These are phyloP conservation scores for Drosophila anceps DNA, from an alignment of 2,888 invertebrate genomes.

Conservation along the genomic window DNA sequence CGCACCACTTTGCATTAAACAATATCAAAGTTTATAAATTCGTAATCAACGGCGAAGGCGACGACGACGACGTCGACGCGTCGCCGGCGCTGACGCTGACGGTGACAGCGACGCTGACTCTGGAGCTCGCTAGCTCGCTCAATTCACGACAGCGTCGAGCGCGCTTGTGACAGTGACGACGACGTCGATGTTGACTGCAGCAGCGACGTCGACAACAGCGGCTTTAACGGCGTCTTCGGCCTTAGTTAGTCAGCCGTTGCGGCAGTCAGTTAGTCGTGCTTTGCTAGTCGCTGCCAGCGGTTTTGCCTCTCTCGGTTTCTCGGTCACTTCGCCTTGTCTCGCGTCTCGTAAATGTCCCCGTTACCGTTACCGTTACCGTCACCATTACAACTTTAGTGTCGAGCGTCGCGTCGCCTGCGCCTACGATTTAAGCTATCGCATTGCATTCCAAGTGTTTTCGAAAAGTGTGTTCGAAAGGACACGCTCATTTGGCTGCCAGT, in stretches of 20 bases:
- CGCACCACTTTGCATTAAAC: conserved; percentile 51
- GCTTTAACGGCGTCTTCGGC: conserved; percentile 45
- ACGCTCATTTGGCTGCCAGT: conserved; percentile 32
- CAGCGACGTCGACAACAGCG: conserved; percentile 21
- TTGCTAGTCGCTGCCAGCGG: conserved; percentile 75
- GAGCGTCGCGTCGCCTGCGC: conserved; percentile 34
- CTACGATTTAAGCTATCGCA: conserved; percentile 10
- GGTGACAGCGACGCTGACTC: conserved; percentile 12
- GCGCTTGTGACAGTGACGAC: conserved; percentile 19
- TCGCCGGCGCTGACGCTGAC: not conserved
- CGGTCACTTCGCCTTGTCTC: conserved; percentile 30
- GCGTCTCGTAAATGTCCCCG: conserved; percentile 18
- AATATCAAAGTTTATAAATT: conserved; percentile 63
- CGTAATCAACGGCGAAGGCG: conserved; percentile 49
- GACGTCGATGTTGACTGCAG: conserved; percentile 4
- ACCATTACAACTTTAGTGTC: conserved; percentile 3
- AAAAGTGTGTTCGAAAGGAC: conserved; percentile 44
- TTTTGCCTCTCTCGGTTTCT: conserved; percentile 51
- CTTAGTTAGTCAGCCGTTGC: conserved; percentile 74
- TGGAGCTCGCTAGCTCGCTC: conserved; percentile 29
- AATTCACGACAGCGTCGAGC: conserved; percentile 32
- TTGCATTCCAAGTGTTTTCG: conserved; percentile 24
- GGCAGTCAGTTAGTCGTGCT: conserved; percentile 76
- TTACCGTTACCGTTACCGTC: not conserved
- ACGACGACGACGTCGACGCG: conserved; percentile 1